Evolutionary conservation across 2,797 vertebrate genomes (phyloP), one percentile per base, ranked within the genome.

Genomic region (Gallirallus australis): DNA sequence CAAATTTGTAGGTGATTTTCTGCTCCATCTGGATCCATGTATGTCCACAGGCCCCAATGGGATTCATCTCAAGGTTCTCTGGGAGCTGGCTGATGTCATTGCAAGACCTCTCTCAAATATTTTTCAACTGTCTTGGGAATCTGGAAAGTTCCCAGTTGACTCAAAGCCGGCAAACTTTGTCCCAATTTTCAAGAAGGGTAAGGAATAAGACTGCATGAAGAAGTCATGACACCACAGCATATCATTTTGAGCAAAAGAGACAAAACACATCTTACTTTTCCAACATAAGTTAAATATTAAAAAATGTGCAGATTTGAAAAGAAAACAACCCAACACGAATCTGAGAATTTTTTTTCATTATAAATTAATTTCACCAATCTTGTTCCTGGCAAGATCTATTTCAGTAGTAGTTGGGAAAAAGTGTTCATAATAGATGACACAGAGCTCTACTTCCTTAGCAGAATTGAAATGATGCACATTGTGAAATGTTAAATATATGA

Each of bases 401-500:
- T 70, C 24, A 47, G 18, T 71, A 66, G 8, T 50, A 54, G 52
- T 6, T 72, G 4, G 16, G 15, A 12, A 89, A 60, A 90, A 79
- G 3, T 48, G 8, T 14, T 45, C 39, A 56, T 7, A 35, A 14
- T 16, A 11, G 12, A 59, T 82, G 35, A 59, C 52, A 78, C 1
- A 69, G 30, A 88, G 17, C 8, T 77, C 16, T 47, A 6, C 8
- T 89, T 72, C 39, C 15, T 56, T 28, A 83, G 4, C 3, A 91
- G 57, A 91, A 85, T 23, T 60, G 50, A 68, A 76, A 66, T 8
- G 1, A 12, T n/a, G 2, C 0, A 35, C 0, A 0, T 42, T 91
- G 68, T 35, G 2, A 68, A 83, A 89, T 81, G 9, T 33, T 71
- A 70, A 56, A 42, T 65, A 24, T 8, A 25, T 47, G 6, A 47